A percentile compares a stretch with the other conserved stretches of the same genome.
phyloP scores from a whole-genome alignment of 2,888 invertebrate species.

The Oscheius sp. region DNA sequence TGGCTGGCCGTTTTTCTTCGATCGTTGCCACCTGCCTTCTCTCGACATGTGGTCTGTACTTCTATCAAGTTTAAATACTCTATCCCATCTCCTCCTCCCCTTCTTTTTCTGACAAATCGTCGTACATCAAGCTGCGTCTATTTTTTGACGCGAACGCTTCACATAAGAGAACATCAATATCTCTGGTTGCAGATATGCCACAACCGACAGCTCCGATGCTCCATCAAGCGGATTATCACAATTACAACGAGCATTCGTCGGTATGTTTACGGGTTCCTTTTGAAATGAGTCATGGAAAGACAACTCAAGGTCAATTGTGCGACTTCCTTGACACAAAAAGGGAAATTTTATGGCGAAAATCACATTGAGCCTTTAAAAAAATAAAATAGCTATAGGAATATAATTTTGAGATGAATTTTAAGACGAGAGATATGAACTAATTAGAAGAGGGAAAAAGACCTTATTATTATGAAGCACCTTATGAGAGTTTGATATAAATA shows the following conservation, averaged over 20 bases:
- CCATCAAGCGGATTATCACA: slow-evolving; percentile 34
- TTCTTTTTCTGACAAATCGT: background rate
- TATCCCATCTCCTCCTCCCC: background rate
- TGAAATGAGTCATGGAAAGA: background rate
- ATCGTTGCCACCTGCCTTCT: slow-evolving; percentile 2
- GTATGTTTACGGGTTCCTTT: background rate
- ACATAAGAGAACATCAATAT: background rate
- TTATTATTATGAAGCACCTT: too few species aligned
- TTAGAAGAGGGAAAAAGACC: too few species aligned
- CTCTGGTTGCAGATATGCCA: slow-evolving; percentile 26
- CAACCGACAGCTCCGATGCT: slow-evolving; percentile 33
- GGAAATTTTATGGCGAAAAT: background rate
- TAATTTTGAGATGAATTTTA: too few species aligned
- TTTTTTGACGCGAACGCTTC: background rate
- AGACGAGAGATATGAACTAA: too few species aligned
- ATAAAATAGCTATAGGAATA: too few species aligned
- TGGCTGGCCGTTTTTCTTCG: too few species aligned
- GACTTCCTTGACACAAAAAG: background rate
- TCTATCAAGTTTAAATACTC: too few species aligned
- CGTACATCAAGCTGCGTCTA: background rate
- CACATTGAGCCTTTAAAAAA: too few species aligned
- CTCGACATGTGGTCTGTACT: background rate
- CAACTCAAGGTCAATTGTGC: too few species aligned
- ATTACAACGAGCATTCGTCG: slow-evolving; percentile 31
- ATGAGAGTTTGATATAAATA: too few species aligned